Conservation (phyloP, 2,113 vertebrate genomes). For the Oncorhynchus gorbuscha region DNA sequence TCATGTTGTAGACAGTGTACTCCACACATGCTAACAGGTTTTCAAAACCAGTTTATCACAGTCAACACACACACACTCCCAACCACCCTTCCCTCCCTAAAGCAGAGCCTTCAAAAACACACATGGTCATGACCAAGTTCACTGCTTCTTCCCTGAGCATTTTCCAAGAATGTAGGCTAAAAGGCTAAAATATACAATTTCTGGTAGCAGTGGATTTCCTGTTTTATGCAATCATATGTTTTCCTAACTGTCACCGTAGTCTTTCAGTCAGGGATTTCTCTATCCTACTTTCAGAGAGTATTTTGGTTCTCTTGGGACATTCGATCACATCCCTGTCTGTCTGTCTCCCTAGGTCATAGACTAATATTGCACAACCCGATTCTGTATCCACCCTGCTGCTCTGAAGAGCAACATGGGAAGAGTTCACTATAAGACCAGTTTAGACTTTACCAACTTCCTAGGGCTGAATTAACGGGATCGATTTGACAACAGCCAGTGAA, state of each 20-base stretch:
- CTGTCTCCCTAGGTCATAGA: conserved; percentile 28
- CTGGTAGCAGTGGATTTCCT: conserved; percentile 14
- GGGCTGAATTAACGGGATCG: too few species aligned
- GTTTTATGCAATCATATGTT: conserved; percentile 47
- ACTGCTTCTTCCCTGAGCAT: too few species aligned
- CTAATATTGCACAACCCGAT: conserved; percentile 44
- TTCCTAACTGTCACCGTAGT: conserved; percentile 35
- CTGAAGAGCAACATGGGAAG: background rate
- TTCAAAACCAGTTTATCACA: too few species aligned
- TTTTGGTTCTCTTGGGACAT: conserved; percentile 43
- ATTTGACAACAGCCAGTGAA: too few species aligned
- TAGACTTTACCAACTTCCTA: background rate
- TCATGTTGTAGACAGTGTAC: too few species aligned
- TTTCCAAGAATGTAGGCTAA: too few species aligned
- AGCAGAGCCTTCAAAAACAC: too few species aligned
- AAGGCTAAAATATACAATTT: conserved; percentile 15
- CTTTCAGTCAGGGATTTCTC: conserved; percentile 46
- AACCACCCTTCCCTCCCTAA: too few species aligned
- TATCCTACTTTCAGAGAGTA: conserved; percentile 27
- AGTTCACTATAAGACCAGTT: background rate
- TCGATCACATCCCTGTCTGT: conserved; percentile 28
- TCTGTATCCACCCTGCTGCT: conserved; percentile 31
- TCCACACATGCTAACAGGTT: too few species aligned
- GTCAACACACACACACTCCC: too few species aligned
- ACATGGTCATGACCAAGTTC: too few species aligned